Evolutionary conservation across 2,888 invertebrate species (phyloP).

Genomic region (Eudemis profundana): DNA sequence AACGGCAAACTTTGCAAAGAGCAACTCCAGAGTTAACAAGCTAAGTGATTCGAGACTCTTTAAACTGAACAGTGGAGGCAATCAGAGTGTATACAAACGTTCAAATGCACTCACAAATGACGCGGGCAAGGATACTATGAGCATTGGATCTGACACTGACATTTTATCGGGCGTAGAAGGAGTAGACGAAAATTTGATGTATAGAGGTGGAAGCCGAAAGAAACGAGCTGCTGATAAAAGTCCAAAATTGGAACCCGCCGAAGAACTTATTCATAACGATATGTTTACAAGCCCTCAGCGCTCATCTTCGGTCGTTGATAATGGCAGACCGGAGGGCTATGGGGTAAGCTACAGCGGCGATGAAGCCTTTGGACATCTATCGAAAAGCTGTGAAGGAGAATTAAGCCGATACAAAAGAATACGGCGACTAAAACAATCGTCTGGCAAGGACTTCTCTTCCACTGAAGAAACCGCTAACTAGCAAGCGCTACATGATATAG

Average conservation of each 20-base stretch:
- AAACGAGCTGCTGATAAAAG: conserved; percentile 57
- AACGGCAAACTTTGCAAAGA: conserved; percentile 63
- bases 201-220: conserved; percentile 60
- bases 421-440: conserved; percentile 66
- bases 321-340: conserved; percentile 26
- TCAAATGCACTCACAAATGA: conserved; percentile 48
- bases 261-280: conserved; percentile 26
- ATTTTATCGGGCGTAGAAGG: conserved; percentile 73
- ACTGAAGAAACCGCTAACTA: not conserved
- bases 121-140: conserved; percentile 56
- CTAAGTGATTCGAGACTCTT: conserved; percentile 3
- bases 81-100: conserved; percentile 48
- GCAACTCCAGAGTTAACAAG: conserved; percentile 46
- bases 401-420: conserved; percentile 73
- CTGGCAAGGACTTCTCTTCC: conserved; percentile 43
- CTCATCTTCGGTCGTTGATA: conserved; percentile 42
- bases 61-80: conserved; percentile 13
- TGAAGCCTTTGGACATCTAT: conserved; percentile 69
- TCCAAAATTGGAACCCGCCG: conserved; percentile 41
- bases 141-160: conserved; percentile 74
- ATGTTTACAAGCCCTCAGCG: conserved; percentile 44
- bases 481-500: not conserved
- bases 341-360: conserved; percentile 65
- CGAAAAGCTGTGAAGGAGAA: conserved; percentile 66
- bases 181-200: conserved; percentile 76